Evolutionary conservation across 2,888 invertebrate species (phyloP).

Genomic region (Cantharis lateralis): DNA sequence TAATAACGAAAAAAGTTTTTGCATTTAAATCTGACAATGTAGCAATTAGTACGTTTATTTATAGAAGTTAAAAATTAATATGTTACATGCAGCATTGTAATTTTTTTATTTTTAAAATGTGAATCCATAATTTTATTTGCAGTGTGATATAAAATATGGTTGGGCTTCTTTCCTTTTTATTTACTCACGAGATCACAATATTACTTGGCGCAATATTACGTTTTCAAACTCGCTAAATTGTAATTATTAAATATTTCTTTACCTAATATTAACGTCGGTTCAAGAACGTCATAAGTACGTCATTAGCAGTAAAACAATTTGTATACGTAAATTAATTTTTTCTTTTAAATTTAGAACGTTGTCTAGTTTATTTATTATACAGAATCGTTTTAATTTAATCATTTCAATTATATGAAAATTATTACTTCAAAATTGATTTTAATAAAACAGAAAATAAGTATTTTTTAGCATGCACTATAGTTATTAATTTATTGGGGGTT

Average conservation of each 20-base stretch:
- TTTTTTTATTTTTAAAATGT: background rate
- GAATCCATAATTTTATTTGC: background rate
- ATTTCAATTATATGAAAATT: background rate
- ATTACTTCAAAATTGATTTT: background rate
- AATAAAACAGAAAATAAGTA: no score
- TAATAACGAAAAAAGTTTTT: constrained; percentile 3
- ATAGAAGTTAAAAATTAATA: constrained; percentile 15
- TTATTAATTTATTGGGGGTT: no score
- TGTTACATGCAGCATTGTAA: constrained; percentile 5
- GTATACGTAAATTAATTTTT: background rate
- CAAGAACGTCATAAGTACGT: background rate
- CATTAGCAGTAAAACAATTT: background rate
- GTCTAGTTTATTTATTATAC: background rate
- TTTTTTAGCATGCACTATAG: no score
- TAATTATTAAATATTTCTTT: background rate
- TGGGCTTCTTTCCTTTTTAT: background rate
- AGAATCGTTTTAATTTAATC: background rate
- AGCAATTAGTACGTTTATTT: constrained; percentile 16
- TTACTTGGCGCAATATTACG: background rate
- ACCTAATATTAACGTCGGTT: background rate
- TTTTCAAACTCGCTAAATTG: background rate
- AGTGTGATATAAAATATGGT: background rate
- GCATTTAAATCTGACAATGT: constrained; percentile 17
- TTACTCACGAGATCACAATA: background rate
- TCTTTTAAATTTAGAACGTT: background rate